A percentile compares a stretch with the other conserved stretches of the same genome.
Evolutionary conservation across 2,888 invertebrate genomes (phyloP).

Genomic region (Philonicus albiceps): DNA sequence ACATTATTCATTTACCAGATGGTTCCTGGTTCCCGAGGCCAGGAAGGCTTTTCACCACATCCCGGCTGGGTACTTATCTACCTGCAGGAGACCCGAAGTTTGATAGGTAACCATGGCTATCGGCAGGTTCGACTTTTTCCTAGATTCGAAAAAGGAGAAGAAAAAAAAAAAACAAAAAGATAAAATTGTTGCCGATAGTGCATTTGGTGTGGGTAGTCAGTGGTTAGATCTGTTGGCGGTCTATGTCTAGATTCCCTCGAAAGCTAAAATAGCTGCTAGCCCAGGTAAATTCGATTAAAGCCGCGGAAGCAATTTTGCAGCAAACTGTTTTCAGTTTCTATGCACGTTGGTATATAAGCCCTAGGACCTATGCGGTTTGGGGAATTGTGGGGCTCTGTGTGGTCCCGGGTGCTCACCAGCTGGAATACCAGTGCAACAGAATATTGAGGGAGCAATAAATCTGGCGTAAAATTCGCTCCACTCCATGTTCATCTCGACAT

Average conservation of each 20-base stretch:
- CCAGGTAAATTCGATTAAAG: neutral
- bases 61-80: neutral
- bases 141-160: neutral
- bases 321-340: neutral
- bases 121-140: neutral
- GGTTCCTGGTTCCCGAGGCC: neutral
- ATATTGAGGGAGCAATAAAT: constrained; percentile 21
- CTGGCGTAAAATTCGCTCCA: neutral
- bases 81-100: neutral
- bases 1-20: neutral
- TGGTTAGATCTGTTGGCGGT: neutral
- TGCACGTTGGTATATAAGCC: neutral
- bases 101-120: neutral
- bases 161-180: neutral
- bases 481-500: neutral
- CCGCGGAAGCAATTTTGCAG: neutral
- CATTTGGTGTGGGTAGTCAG: neutral
- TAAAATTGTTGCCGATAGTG: neutral
- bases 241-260: neutral
- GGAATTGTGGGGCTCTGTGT: neutral
- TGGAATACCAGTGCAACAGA: neutral
- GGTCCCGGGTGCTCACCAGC: neutral
- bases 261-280: neutral
- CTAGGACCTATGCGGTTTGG: neutral
- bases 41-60: neutral